These are phyloP conservation scores for Melanogrammus aeglefinus DNA, from an alignment of 2,797 vertebrate genomes.

Conservation along the genomic window DNA sequence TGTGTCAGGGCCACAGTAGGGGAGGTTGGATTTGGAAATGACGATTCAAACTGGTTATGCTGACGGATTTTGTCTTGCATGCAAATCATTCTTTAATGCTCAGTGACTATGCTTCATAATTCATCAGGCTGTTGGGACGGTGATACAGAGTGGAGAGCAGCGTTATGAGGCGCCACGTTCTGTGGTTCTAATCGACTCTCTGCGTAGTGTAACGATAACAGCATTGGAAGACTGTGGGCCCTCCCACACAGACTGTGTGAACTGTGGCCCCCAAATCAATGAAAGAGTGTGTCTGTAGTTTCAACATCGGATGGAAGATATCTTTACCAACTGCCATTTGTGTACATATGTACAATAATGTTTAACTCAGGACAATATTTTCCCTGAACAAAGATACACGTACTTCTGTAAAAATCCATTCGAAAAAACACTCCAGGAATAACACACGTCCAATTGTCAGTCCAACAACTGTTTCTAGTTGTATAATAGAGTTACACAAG, in stretches of 20 bases:
- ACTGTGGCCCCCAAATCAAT: no score
- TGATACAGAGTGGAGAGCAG: background rate
- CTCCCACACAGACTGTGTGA: no score
- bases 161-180: background rate
- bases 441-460: no score
- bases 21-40: background rate
- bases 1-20: background rate
- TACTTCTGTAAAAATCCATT: background rate
- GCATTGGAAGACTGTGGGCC: no score
- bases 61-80: background rate
- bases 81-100: background rate
- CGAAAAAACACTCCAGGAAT: background rate
- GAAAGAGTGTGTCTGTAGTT: no score
- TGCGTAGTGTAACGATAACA: background rate
- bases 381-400: background rate
- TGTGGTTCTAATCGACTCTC: background rate
- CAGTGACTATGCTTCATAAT: background rate
- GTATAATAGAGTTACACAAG: no score
- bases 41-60: background rate
- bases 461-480: no score
- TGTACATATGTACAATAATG: background rate
- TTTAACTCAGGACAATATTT: background rate
- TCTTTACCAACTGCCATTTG: no score
- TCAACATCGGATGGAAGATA: no score
- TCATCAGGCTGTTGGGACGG: background rate